A percentile compares a stretch with the other conserved stretches of the same genome.
Conservation (phyloP, 2,797 vertebrate species). For the Limosa lapponica region DNA sequence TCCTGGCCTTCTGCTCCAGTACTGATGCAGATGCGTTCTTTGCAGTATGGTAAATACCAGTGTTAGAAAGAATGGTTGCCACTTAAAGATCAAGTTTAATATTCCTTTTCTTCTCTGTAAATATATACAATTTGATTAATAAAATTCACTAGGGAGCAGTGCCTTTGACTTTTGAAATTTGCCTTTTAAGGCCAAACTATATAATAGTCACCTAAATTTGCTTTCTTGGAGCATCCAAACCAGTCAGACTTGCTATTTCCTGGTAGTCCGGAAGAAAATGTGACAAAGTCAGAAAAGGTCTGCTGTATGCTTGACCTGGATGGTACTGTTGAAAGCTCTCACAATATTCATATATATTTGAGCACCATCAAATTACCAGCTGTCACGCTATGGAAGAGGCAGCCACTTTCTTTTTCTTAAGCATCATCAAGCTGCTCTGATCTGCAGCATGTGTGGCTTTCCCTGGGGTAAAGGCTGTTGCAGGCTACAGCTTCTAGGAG, state of each 20-base stretch:
- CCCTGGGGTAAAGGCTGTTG: background rate
- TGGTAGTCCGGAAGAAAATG: constrained; percentile 2
- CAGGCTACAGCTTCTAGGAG: background rate
- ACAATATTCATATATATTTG: background rate
- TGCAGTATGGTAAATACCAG: background rate
- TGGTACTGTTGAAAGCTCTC: background rate
- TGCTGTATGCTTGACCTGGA: background rate
- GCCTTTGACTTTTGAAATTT: constrained; percentile 61
- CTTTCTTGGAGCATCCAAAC: constrained; percentile 14
- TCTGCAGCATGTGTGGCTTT: background rate
- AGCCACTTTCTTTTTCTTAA: background rate
- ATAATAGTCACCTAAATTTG: constrained; percentile 33
- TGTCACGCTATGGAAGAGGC: background rate
- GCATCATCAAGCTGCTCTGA: background rate
- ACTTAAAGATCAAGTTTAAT: background rate
- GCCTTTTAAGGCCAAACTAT: constrained; percentile 36
- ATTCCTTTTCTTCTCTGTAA: constrained; percentile 45
- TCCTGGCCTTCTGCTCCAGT: background rate
- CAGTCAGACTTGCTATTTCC: constrained; percentile 14
- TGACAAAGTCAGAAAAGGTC: background rate
- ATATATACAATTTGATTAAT: constrained; percentile 69
- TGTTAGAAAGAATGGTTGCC: background rate
- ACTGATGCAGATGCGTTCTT: background rate
- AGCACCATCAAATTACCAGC: background rate
- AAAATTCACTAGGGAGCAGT: constrained; percentile 18